Conservation (phyloP, 2,888 invertebrate species). For the Girardia tigrina region DNA sequence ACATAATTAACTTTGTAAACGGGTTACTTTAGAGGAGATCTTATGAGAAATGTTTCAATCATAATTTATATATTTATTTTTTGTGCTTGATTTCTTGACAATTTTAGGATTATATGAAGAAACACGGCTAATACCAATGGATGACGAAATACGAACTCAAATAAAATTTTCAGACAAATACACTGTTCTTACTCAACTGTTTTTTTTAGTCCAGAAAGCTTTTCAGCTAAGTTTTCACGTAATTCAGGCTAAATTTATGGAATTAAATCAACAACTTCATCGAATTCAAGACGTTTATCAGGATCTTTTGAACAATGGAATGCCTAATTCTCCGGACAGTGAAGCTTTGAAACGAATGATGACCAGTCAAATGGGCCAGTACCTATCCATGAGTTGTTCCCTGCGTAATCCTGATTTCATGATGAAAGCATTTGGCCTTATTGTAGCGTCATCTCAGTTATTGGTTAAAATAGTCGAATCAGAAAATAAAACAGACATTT, state of each 20-base stretch:
- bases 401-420: constrained; percentile 10
- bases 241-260: constrained; percentile 18
- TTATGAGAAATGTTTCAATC: no score
- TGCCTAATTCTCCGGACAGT: neutral
- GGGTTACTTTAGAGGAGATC: no score
- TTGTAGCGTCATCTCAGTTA: neutral
- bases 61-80: no score
- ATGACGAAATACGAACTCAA: neutral
- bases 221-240: constrained; percentile 21
- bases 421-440: neutral
- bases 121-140: neutral
- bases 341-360: constrained; percentile 17
- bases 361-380: neutral
- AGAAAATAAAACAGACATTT: neutral
- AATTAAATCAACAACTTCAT: constrained; percentile 25
- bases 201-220: constrained; percentile 20
- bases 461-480: neutral
- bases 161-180: neutral
- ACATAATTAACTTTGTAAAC: no score
- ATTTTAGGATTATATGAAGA: neutral
- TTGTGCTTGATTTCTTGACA: no score
- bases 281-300: constrained; percentile 10
- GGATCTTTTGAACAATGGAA: neutral
- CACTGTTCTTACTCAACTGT: constrained; percentile 25
- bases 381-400: neutral